Conservation (phyloP, 2,888 invertebrate genomes). For the Eupithecia inturbata region DNA sequence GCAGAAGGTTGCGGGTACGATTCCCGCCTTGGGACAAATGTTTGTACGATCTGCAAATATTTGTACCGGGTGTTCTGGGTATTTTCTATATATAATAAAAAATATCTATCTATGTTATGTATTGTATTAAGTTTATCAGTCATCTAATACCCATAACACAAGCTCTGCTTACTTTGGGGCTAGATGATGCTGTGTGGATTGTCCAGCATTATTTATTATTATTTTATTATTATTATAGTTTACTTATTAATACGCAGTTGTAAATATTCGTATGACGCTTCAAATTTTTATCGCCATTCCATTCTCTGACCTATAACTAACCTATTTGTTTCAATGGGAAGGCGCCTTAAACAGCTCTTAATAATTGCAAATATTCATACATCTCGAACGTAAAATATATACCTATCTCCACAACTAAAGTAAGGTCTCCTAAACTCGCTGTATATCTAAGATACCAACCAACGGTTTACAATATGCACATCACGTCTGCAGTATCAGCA, state of each 20-base stretch:
- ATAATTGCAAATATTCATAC: not conserved
- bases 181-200: too few relatives aligned
- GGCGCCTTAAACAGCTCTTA: not conserved
- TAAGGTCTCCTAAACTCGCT: not conserved
- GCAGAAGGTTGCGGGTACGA: too few relatives aligned
- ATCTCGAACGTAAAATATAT: not conserved
- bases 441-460: not conserved
- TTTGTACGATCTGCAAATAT: too few relatives aligned
- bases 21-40: too few relatives aligned
- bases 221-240: not conserved
- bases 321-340: not conserved
- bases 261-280: not conserved
- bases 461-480: constrained; percentile 4
- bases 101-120: too few relatives aligned
- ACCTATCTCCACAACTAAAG: not conserved
- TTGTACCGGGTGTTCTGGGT: too few relatives aligned
- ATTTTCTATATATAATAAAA: too few relatives aligned
- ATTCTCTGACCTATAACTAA: not conserved
- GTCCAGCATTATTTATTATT: too few relatives aligned
- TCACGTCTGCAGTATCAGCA: constrained; percentile 41
- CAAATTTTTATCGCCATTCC: not conserved
- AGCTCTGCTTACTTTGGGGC: too few relatives aligned
- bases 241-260: not conserved
- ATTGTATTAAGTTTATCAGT: too few relatives aligned
- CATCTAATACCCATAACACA: too few relatives aligned